These are phyloP conservation scores for Ophonus ardosiacus DNA, from an alignment of 2,888 invertebrate species.

Conservation along the genomic window DNA sequence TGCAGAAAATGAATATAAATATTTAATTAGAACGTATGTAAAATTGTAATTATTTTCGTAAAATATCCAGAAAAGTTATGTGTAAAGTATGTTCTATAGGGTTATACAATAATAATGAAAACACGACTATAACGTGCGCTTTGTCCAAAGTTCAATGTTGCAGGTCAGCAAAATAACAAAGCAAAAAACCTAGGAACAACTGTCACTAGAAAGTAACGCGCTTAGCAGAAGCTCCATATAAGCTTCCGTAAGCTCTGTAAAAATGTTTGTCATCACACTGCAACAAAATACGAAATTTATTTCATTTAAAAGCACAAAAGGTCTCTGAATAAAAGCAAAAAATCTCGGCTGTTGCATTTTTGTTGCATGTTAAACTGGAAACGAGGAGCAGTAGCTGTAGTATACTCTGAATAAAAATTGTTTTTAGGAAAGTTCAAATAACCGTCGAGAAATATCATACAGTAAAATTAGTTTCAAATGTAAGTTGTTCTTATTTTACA, in stretches of 20 bases:
- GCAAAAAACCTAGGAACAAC: conserved; percentile 43
- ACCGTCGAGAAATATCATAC: not conserved
- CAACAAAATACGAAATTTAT: conserved; percentile 56
- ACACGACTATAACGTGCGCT: not conserved
- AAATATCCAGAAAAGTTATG: too few relatives aligned
- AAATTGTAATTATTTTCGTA: too few relatives aligned
- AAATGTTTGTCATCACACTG: conserved; percentile 53
- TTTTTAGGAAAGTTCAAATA: not conserved
- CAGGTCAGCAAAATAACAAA: conserved; percentile 36
- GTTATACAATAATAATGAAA: not conserved
- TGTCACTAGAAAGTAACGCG: conserved; percentile 46
- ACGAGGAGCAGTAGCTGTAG: not conserved
- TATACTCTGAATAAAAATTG: conserved; percentile 8
- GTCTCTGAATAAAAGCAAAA: conserved; percentile 38
- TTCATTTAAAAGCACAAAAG: conserved; percentile 57
- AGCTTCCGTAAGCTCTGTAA: conserved; percentile 47
- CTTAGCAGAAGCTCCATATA: conserved; percentile 48
- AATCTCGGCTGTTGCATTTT: conserved; percentile 29
- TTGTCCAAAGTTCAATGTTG: conserved; percentile 35
- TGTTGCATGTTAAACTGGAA: conserved; percentile 39
- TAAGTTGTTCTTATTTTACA: not conserved
- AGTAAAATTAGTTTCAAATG: not conserved
- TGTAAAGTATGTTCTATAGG: too few relatives aligned
- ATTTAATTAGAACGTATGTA: too few relatives aligned
- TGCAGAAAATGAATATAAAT: too few relatives aligned